Percentiles rank a stretch among this genome's conserved stretches.
phyloP scores from a whole-genome alignment of 2,113 vertebrate genomes.

The Prionailurus bengalensis region DNA sequence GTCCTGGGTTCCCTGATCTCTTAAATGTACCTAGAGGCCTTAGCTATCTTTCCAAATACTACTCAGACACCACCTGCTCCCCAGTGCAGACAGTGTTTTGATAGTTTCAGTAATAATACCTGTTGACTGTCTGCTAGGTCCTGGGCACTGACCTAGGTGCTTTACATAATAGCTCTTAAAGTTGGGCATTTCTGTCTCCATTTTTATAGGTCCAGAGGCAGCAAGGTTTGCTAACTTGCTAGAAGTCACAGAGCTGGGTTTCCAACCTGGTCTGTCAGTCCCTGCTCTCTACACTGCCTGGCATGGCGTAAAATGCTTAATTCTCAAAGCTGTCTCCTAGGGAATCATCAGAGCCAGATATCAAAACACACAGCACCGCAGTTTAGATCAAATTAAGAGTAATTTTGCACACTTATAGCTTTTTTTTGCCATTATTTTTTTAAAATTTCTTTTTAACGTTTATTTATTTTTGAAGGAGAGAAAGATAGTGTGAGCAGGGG shows the following conservation, averaged over 20 bases:
- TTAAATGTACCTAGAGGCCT: not conserved
- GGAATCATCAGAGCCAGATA: not conserved
- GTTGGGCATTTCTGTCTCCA: not conserved
- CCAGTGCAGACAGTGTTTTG: not conserved
- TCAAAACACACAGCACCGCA: not conserved
- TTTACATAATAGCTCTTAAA: not conserved
- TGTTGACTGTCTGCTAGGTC: not conserved
- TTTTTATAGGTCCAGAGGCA: not conserved
- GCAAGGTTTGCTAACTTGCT: not conserved
- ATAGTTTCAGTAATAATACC: not conserved
- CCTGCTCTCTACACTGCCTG: not conserved
- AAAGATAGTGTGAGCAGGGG: too few species aligned
- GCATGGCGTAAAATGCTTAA: not conserved
- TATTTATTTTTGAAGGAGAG: too few species aligned
- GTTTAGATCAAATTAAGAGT: not conserved
- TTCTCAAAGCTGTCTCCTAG: not conserved
- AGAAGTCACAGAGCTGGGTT: not conserved
- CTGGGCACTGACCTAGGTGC: not conserved
- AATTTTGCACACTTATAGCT: not conserved
- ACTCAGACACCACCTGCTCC: not conserved
- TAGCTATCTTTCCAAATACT: not conserved
- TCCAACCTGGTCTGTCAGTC: not conserved
- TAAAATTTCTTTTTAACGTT: too few species aligned
- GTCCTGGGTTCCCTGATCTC: not conserved
- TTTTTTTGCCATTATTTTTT: not conserved